Conservation (phyloP, 2,797 vertebrate genomes). For the Iguana delicatissima region DNA sequence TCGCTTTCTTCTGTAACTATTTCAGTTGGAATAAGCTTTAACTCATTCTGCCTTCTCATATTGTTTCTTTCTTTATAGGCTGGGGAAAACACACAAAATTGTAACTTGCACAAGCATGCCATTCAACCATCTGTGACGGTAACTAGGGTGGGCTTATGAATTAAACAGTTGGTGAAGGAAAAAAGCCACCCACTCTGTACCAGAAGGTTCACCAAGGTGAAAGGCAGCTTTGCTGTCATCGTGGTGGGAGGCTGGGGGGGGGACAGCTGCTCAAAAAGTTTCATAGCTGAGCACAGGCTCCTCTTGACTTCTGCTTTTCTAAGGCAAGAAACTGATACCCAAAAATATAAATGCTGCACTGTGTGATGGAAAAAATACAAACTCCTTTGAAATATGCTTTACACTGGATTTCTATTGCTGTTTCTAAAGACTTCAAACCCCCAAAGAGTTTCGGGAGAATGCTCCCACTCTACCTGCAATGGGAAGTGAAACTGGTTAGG, state of each 20-base stretch:
- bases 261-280: neutral
- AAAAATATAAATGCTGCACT: slow-evolving; percentile 65
- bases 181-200: neutral
- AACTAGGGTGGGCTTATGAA: neutral
- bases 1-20: slow-evolving; percentile 12
- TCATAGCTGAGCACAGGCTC: slow-evolving; percentile 24
- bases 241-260: too few species aligned
- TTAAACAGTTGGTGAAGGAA: neutral
- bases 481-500: slow-evolving; percentile 66
- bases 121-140: neutral
- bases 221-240: slow-evolving; percentile 23
- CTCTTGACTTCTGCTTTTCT: slow-evolving; percentile 65
- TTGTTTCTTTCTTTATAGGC: neutral
- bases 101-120: neutral
- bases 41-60: neutral
- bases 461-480: slow-evolving; percentile 36
- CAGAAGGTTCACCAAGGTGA: neutral
- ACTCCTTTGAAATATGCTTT: slow-evolving; percentile 75
- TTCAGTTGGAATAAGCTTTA: neutral
- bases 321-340: slow-evolving; percentile 70
- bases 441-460: slow-evolving; percentile 62
- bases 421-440: slow-evolving; percentile 75
- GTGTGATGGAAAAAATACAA: slow-evolving; percentile 53
- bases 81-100: neutral
- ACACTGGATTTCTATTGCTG: slow-evolving; percentile 83